Conservation (phyloP, 2,113 vertebrate species). For the Boleophthalmus pectinirostris region DNA sequence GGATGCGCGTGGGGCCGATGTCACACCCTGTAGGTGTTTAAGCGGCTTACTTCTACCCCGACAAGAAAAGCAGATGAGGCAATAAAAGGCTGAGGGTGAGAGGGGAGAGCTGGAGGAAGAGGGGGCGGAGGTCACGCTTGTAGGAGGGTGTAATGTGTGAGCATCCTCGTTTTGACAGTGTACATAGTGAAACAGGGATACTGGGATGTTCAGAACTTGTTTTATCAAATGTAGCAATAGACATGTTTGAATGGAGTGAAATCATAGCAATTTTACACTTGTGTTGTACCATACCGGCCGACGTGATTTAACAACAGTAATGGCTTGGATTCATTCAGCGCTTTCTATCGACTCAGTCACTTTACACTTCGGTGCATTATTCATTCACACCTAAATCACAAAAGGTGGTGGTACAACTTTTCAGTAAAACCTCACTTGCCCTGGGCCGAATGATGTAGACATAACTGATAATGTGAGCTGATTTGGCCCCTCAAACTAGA, state of each 20-base stretch:
- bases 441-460: not conserved
- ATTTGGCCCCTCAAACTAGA: too few species aligned
- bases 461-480: too few species aligned
- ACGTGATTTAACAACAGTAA: not conserved
- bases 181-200: slow-evolving; percentile 29
- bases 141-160: slow-evolving; percentile 65
- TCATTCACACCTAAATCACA: not conserved
- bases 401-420: not conserved
- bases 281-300: not conserved
- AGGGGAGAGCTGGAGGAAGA: slow-evolving; percentile 58
- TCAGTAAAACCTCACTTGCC: not conserved
- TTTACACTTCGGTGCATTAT: not conserved
- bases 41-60: slow-evolving; percentile 75
- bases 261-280: not conserved
- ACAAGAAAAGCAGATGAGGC: slow-evolving; percentile 68
- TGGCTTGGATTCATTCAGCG: not conserved
- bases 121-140: slow-evolving; percentile 70
- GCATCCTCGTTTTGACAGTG: slow-evolving; percentile 55
- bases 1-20: slow-evolving; percentile 71
- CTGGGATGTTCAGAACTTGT: slow-evolving; percentile 37
- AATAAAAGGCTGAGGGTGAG: slow-evolving; percentile 56
- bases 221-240: not conserved
- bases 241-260: not conserved
- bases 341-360: not conserved
- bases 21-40: slow-evolving; percentile 80